phyloP scores from a whole-genome alignment of 2,888 invertebrate genomes.

The Strigamia transsilvanica region DNA sequence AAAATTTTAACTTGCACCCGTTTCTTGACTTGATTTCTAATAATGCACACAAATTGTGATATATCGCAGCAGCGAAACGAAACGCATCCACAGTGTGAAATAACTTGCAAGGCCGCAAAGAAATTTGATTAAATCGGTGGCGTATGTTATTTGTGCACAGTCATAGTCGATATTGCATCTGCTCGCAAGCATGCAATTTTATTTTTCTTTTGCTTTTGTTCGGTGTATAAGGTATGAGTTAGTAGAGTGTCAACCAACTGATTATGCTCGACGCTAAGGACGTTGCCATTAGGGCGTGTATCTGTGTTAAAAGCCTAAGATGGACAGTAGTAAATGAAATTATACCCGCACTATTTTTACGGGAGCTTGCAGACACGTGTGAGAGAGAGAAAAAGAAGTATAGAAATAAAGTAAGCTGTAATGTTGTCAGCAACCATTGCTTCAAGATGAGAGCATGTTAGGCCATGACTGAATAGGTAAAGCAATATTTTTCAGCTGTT shows the following conservation, averaged over 20 bases:
- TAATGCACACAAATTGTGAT: neutral
- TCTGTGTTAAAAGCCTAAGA: neutral
- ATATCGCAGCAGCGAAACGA: neutral
- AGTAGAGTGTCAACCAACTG: slow-evolving; percentile 4
- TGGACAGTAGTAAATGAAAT: slow-evolving; percentile 26
- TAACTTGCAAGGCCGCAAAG: neutral
- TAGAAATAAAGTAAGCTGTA: neutral
- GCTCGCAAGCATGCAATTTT: neutral
- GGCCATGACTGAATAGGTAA: neutral
- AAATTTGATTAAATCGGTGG: slow-evolving; percentile 30
- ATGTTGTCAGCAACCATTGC: slow-evolving; percentile 1
- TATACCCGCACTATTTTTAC: slow-evolving; percentile 16
- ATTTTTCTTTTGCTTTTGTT: neutral
- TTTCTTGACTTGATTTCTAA: neutral
- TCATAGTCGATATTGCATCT: slow-evolving; percentile 26
- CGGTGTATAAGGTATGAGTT: slow-evolving; percentile 5
- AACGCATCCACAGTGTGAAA: neutral
- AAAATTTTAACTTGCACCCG: no score
- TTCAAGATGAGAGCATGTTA: neutral
- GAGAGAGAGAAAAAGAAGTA: neutral
- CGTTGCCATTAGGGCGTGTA: neutral
- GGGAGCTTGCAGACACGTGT: neutral
- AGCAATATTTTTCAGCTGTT: no score
- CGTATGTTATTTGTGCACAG: slow-evolving; percentile 11
- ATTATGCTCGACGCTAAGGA: slow-evolving; percentile 15